Percentiles rank a stretch among this genome's conserved stretches.
Conservation (phyloP, 1,140 invertebrate genomes). For the Cydia amplana region DNA sequence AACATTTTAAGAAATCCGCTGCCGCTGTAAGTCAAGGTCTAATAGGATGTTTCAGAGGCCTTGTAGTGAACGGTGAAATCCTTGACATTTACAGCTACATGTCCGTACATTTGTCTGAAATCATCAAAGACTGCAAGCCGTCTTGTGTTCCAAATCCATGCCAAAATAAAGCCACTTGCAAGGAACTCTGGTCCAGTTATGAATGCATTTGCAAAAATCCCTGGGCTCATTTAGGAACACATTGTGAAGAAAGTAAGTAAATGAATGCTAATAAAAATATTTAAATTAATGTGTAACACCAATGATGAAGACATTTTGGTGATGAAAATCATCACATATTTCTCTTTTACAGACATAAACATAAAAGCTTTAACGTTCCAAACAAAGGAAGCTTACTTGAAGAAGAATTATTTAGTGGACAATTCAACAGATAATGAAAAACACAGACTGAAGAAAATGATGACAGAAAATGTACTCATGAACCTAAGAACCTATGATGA, state of each 20-base stretch:
- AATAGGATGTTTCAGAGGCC: conserved; percentile 94
- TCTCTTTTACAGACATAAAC: conserved; percentile 89
- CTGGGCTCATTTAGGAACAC: conserved; percentile 93
- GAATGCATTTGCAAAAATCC: conserved; percentile 93
- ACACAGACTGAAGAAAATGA: conserved; percentile 85
- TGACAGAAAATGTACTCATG: conserved; percentile 89
- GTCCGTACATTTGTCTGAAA: conserved; percentile 94
- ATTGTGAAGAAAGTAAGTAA: conserved; percentile 92
- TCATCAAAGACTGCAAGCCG: conserved; percentile 95
- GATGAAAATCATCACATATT: too few species aligned
- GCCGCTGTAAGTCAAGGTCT: conserved; percentile 91
- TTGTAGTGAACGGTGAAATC: conserved; percentile 94
- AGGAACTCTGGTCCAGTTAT: conserved; percentile 95
- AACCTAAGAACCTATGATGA: conserved; percentile 93
- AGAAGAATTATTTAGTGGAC: conserved; percentile 86
- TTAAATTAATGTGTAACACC: neutral
- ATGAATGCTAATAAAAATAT: conserved; percentile 18
- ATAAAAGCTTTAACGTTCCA: conserved; percentile 93
- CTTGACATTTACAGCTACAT: conserved; percentile 95
- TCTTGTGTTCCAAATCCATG: conserved; percentile 96
- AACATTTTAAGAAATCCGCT: conserved; percentile 88
- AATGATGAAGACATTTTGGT: neutral
- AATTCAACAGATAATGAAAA: conserved; percentile 82
- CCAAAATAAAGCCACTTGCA: conserved; percentile 93
- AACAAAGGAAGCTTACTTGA: conserved; percentile 87